Base-by-base conservation (phyloP, 1,140 invertebrate genomes). In the Saccostrea echinata region DNA sequence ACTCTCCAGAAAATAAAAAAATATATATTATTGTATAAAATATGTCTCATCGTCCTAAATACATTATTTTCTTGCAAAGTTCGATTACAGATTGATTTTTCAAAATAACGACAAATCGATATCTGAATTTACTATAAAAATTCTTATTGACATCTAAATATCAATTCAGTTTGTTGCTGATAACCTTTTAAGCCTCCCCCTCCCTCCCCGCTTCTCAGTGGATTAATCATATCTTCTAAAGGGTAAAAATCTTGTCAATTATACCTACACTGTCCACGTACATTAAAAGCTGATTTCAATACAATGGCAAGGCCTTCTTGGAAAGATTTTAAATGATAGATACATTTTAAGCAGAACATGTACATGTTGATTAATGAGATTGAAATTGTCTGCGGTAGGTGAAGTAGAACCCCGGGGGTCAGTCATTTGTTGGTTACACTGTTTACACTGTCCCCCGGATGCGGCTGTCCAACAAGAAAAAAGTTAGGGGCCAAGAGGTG, bases 351-450 rank as follows among this genome's bases (percentile, higher is more conserved):
- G 6, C 43, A 4, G 43, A 43, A 61, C 55, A 61, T 21, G n/a
- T n/a, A 76, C 30, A 33, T 33, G 27, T 76, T 76, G 68, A 76
- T 76, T 30, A 76, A 76, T 76, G 68, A 76, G 68, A 76, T 33
- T 30, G 16, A 27, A 76, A 16, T 30, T 33, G 24, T 76, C 30
- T 76, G 68, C 18, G 68, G 68, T 76, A 76, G 68, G 68, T 76
- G 68, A 33, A 27, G 16, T 12, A 8, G 30, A 8, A 0, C 27
- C 68, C 68, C 27, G 68, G 68, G 68, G 68, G 68, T 76, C 68
- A 33, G 68, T 12, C 27, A 16, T 76, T 76, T 76, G 68, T 76
- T 27, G 13, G 11, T 33, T 30, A 76, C 68, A 76, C 27, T 12
- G 6, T 64, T 11, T 30, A 76, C 68, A 33, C 68, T 76, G 68